Base-by-base conservation (phyloP, 2,888 invertebrate species). In the Campopleginae sp. region DNA sequence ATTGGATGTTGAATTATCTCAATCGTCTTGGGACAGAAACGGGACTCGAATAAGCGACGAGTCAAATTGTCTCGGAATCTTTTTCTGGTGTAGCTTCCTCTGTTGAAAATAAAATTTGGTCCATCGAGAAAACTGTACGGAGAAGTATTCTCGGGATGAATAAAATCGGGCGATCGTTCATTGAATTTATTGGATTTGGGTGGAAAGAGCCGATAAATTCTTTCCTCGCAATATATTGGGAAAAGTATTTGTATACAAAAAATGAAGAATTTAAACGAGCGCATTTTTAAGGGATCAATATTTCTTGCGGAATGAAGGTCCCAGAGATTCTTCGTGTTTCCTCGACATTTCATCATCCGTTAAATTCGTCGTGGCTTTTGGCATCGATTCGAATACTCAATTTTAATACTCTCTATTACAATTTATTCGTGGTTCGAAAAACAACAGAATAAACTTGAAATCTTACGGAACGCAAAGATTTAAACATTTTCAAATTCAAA, bases 131-230 rank as follows among this genome's bases (percentile, higher is more conserved):
- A 2, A 31, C 31, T 48, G 27, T 68, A 68, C 1, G 46, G 46
- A 68, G 17, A 6, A 27, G 58, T n/a, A 33, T 48, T 70, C 70
- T 51, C 33, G 51, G 31, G 31, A 51, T 17, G 31, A 31, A 70
- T n/a, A 48, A 70, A 70, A 70, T 51, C 70, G 33, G 48, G 46
- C 12, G 23, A 70, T 70, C 19, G 31, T 70, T 14, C 1, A 19
- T 12, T 6, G 70, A 48, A 70, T 70, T 48, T 70, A 70, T 70
- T 70, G 70, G 51, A 70, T 70, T 70, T 70, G 3, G 68, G 44
- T 58, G 58, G 27, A 58, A 58, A 27, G 58, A 58, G 14, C 27
- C 58, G 58, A 58, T 12, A 27, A 27, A 58, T 58, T 58, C 58
- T 58, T 54, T 27, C 14, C 58, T 27, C 27, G 27, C 27, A 58